Conservation (phyloP, 2,888 invertebrate genomes). For the Dugesia japonica region DNA sequence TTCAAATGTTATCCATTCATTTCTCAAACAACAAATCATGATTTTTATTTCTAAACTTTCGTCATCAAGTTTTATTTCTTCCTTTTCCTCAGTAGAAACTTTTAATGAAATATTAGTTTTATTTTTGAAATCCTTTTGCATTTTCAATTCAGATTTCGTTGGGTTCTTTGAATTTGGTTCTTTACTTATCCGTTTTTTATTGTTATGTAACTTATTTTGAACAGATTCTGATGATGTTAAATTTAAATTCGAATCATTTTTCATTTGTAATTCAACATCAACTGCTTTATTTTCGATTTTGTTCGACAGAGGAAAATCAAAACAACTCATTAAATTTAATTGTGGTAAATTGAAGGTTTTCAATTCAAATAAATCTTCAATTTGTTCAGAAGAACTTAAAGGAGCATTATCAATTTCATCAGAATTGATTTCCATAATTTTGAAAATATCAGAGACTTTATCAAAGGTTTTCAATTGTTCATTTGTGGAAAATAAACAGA, state of each 20-base stretch:
- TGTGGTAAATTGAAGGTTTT: background rate
- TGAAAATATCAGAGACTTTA: no score
- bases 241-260: background rate
- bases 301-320: no score
- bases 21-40: slow-evolving; percentile 1
- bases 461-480: no score
- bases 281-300: no score
- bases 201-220: no score
- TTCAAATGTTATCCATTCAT: slow-evolving; percentile 32
- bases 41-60: background rate
- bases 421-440: background rate
- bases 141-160: no score
- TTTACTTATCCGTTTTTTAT: no score
- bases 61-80: background rate
- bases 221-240: background rate
- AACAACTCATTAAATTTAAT: no score
- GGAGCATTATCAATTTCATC: background rate
- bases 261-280: background rate
- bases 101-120: no score
- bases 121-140: no score
- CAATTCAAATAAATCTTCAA: background rate
- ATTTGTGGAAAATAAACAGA: no score
- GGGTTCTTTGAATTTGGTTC: no score
- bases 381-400: background rate
- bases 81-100: background rate